Percentiles rank a stretch among this genome's conserved stretches.
Conservation (phyloP, 2,888 invertebrate genomes). For the Blera fallax region DNA sequence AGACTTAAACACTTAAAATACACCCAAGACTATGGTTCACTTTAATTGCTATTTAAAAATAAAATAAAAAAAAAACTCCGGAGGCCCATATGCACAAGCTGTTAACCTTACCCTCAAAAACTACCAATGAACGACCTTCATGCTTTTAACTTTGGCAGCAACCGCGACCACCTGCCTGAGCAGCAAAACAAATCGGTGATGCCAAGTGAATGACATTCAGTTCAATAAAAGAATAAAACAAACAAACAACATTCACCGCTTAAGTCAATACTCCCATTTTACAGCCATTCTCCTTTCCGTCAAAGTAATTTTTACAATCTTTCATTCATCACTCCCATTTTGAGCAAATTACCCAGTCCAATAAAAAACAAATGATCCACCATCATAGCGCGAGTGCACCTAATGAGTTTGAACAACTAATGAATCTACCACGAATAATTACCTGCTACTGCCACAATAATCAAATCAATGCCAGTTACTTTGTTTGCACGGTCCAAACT, state of each 20-base stretch:
- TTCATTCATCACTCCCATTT: background rate
- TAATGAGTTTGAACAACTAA: slow-evolving; percentile 30
- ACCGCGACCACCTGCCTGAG: background rate
- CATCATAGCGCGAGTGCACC: background rate
- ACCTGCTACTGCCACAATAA: background rate
- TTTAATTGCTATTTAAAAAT: background rate
- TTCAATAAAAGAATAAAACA: background rate
- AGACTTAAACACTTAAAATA: background rate
- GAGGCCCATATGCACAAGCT: background rate
- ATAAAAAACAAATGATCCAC: background rate
- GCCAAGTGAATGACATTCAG: background rate
- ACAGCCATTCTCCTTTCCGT: background rate
- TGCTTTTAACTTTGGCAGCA: background rate
- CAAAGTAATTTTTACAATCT: background rate
- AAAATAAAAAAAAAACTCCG: background rate
- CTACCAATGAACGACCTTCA: background rate
- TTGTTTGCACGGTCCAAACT: background rate
- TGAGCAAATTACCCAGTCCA: background rate
- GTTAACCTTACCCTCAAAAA: background rate
- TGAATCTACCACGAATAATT: background rate
- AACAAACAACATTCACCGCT: background rate
- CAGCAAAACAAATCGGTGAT: background rate
- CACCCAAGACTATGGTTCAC: background rate
- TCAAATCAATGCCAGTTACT: slow-evolving; percentile 8
- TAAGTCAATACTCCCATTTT: background rate